phyloP scores from a whole-genome alignment of 2,888 invertebrate genomes.

The Pseudanteris insignis region DNA sequence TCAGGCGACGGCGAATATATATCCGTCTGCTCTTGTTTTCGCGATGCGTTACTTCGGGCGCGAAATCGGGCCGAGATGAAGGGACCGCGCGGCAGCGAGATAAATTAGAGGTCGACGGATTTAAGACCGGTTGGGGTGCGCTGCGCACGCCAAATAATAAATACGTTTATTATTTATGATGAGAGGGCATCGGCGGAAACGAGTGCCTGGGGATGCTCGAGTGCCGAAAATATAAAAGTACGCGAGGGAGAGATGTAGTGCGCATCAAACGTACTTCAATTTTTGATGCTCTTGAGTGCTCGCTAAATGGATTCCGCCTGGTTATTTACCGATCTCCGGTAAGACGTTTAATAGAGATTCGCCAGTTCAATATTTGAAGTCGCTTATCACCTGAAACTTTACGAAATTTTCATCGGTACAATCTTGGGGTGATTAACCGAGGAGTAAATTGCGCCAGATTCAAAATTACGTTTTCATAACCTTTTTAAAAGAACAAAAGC shows the following conservation, averaged over 20 bases:
- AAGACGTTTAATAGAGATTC: slow-evolving; percentile 16
- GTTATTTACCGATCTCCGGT: slow-evolving; percentile 23
- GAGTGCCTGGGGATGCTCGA: slow-evolving; percentile 30
- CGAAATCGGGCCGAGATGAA: slow-evolving; percentile 9
- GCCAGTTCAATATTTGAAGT: slow-evolving; percentile 13
- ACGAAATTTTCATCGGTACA: no score
- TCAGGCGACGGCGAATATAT: slow-evolving; percentile 16
- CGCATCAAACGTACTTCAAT: slow-evolving; percentile 21
- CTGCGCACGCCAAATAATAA: slow-evolving; percentile 21
- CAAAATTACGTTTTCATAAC: no score
- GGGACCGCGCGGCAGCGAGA: background rate
- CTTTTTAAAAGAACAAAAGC: no score
- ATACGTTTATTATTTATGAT: slow-evolving; percentile 26
- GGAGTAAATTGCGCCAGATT: no score
- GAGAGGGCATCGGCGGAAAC: slow-evolving; percentile 9
- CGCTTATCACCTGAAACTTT: slow-evolving; percentile 15
- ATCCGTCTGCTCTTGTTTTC: background rate
- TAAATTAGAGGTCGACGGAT: slow-evolving; percentile 13
- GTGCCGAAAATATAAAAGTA: slow-evolving; percentile 31
- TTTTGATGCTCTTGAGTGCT: slow-evolving; percentile 26
- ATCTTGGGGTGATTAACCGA: no score
- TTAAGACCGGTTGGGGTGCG: slow-evolving; percentile 5
- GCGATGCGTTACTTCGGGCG: background rate
- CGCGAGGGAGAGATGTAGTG: slow-evolving; percentile 13
- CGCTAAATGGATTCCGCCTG: slow-evolving; percentile 26